Conservation (phyloP, 2,888 invertebrate species). For the Lordiphosa andalusiaca region DNA sequence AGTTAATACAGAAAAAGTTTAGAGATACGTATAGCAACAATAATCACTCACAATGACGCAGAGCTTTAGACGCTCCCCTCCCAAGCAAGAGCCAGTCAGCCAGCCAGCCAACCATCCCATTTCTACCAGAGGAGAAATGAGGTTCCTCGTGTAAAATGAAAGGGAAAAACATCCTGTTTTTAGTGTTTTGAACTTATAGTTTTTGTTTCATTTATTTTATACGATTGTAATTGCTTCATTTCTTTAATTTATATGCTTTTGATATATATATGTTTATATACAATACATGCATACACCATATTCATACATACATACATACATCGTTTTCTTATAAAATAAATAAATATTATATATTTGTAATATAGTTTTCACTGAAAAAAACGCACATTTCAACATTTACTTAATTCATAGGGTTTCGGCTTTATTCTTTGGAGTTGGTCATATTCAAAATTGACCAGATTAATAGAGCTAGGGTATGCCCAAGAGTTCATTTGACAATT, state of each 20-base stretch:
- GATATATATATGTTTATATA: conserved; percentile 55
- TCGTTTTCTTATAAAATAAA: conserved; percentile 31
- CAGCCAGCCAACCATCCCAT: conserved; percentile 34
- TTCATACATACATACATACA: conserved; percentile 10
- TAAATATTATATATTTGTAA: conserved; percentile 42
- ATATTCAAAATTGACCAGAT: conserved; percentile 27
- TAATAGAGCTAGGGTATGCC: no score
- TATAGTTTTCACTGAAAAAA: conserved; percentile 54
- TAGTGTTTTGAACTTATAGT: conserved; percentile 62
- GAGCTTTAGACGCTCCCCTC: background rate
- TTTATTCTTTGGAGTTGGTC: conserved; percentile 7
- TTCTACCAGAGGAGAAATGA: conserved; percentile 33
- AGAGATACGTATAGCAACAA: conserved; percentile 84
- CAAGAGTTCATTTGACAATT: no score
- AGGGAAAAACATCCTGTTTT: conserved; percentile 15
- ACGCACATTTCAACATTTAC: conserved; percentile 52
- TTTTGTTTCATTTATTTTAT: conserved; percentile 66
- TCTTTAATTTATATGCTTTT: conserved; percentile 61
- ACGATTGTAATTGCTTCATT: conserved; percentile 77
- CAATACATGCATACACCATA: conserved; percentile 52
- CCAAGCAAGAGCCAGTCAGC: background rate
- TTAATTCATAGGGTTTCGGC: conserved; percentile 35
- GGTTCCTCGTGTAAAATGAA: conserved; percentile 31
- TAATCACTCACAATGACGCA: conserved; percentile 62
- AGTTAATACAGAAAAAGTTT: conserved; percentile 86